A percentile compares a stretch with the other conserved stretches of the same genome.
Evolutionary conservation across 2,797 vertebrate genomes (phyloP).

Genomic region (Gobio occitaniae): DNA sequence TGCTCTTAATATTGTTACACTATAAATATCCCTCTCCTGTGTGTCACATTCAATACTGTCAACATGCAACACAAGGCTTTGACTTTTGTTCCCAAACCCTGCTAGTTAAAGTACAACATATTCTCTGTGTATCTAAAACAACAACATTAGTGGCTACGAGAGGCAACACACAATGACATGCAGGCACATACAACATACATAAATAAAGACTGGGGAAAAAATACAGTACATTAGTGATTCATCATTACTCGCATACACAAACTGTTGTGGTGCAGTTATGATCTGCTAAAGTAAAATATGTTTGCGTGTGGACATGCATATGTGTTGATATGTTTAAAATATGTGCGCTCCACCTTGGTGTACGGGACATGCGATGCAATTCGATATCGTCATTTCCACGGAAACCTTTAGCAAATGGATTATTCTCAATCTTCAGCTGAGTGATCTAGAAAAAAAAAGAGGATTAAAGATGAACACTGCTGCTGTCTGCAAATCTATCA

Average conservation of each 20-base stretch:
- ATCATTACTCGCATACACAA: neutral
- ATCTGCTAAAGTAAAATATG: neutral
- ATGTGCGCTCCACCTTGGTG: slow-evolving; percentile 78
- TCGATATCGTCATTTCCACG: slow-evolving; percentile 96
- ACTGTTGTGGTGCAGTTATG: neutral
- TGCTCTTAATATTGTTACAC: slow-evolving; percentile 49
- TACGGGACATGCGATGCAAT: slow-evolving; percentile 90
- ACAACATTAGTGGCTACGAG: neutral
- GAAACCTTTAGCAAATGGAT: slow-evolving; percentile 98
- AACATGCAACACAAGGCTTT: slow-evolving; percentile 45
- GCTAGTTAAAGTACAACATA: slow-evolving; percentile 43
- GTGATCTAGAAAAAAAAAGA: slow-evolving; percentile 85
- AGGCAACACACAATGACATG: slow-evolving; percentile 9
- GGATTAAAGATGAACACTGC: slow-evolving; percentile 11
- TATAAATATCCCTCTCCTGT: slow-evolving; percentile 68
- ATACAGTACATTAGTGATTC: neutral
- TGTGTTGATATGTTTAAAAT: neutral
- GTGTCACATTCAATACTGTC: slow-evolving; percentile 55
- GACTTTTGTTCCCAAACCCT: slow-evolving; percentile 48
- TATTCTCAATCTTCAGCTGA: slow-evolving; percentile 98
- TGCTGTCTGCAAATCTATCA: slow-evolving; percentile 7
- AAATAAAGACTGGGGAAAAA: neutral
- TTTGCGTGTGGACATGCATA: neutral
- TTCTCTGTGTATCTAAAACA: slow-evolving; percentile 12
- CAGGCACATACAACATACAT: neutral